Base-by-base conservation (phyloP, 2,888 invertebrate genomes). In the Acronicta alni region DNA sequence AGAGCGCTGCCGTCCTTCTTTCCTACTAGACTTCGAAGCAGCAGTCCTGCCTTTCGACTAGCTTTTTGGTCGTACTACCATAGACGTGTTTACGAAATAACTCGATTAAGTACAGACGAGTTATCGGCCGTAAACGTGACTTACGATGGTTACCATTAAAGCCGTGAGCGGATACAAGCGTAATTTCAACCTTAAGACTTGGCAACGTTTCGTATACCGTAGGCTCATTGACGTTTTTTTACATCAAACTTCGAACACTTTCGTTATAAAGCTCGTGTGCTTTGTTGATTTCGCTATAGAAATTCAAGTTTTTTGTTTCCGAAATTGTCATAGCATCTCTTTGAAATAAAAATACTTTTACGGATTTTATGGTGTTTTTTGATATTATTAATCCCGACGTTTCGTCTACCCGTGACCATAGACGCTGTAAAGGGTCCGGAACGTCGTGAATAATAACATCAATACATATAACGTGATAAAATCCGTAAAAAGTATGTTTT, bases 201-300 rank as follows among this genome's bases (percentile, higher is more conserved):
- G 82, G 79, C 83, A 83, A 71, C 75, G 66, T 72, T 77, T 79
- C 72, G 73, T 83, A 84, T 80, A 84, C 83, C 83, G 42, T 70
- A 44, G 20, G 52, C 52, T 46, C 57, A 64, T 63, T 80, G 75
- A 76, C 76, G 64, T 75, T 75, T 71, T n/a, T 70, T 57, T 63
- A 61, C 42, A 37, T 49, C 51, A 57, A 46, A 47, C 45, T 63
- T 47, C 35, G 14, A 16, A 37, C 17, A 39, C 14, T 57, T 46
- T 54, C 14, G 18, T 63, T 37, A 9, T 37, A 38, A 62, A 48
- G 30, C 23, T 41, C 9, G 14, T 15, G 15, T n/a, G 23, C 6
- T 39, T 23, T 35, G 17, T 44, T 37, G 10, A 9, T 48, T 49
- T 32, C 14, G n/a, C 8, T 6, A 45, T 18, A 14, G 9, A 30